Conservation (phyloP, 2,797 vertebrate genomes). For the Poecilia picta region DNA sequence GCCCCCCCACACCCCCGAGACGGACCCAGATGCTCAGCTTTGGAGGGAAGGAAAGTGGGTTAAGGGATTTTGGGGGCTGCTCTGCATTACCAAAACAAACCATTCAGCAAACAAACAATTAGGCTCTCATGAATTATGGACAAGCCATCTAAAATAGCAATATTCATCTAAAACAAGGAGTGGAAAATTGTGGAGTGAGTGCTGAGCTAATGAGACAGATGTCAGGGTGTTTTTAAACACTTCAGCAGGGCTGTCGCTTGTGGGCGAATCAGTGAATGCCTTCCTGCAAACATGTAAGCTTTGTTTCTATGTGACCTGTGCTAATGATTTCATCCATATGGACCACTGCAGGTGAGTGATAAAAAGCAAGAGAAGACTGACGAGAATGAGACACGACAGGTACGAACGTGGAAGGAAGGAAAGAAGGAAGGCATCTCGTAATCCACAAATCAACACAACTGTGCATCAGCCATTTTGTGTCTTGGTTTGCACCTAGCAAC, state of each 20-base stretch:
- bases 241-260: constrained; percentile 25
- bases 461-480: constrained; percentile 61
- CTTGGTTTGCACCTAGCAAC: constrained; percentile 34
- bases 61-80: constrained; percentile 71
- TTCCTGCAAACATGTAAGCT: constrained; percentile 31
- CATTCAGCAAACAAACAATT: constrained; percentile 84
- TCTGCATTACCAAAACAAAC: constrained; percentile 82
- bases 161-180: constrained; percentile 63
- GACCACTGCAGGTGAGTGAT: constrained; percentile 44
- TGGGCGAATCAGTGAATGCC: constrained; percentile 23
- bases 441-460: constrained; percentile 49
- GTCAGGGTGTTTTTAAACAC: constrained; percentile 54
- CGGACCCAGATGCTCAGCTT: constrained; percentile 65
- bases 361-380: constrained; percentile 51
- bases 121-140: constrained; percentile 83
- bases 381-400: constrained; percentile 1
- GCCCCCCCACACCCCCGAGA: constrained; percentile 54
- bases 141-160: constrained; percentile 71
- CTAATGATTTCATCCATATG: constrained; percentile 36
- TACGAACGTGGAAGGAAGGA: constrained; percentile 22
- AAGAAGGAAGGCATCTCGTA: constrained; percentile 45
- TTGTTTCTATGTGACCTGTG: constrained; percentile 35
- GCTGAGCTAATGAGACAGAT: constrained; percentile 67
- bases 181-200: constrained; percentile 57
- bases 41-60: constrained; percentile 57